Evolutionary conservation across 2,888 invertebrate genomes (phyloP), one percentile per base, ranked within the genome.

Genomic region (Xestia sexstrigata): DNA sequence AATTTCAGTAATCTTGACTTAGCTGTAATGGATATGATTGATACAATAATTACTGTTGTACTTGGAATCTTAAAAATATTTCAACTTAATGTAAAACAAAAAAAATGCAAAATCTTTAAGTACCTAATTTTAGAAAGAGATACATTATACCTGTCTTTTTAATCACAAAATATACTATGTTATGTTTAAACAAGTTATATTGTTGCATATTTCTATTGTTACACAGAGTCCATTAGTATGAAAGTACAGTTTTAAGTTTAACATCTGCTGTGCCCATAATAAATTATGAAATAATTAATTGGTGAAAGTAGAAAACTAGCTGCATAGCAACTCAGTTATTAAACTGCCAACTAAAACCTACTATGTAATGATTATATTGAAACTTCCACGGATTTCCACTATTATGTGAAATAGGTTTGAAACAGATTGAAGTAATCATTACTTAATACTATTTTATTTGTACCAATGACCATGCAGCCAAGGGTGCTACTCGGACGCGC

Each of bases 401-500:
- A 26, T 49, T 58, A 39, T 49, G 60, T 26, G 20, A 17, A 17
- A 49, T 58, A 42, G 49, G 6, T 39, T 13, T 23, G 30, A 8
- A 39, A 55, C 49, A 2, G 30, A 20, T 15, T 78, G n/a, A 20
- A 35, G n/a, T 58, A 42, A 42, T 65, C 26, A 58, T 35, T n/a
- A 78, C 42, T 52, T 60, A 79, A 49, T 60, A 66, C 26, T 52
- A 66, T 71, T 78, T 78, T 79, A 72, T 79, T 60, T 78, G 58
- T 78, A 65, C 78, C 39, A 35, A 60, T 17, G 0, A 78, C 58
- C 66, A 78, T 66, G 78, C 78, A 78, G 78, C 78, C 78, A 79
- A 79, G 79, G 78, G 79, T 78, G 78, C 72, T 79, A 71, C 78
- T 78, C 79, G 78, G 78, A 78, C 78, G 66, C 23, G 79, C 78